A percentile compares a stretch with the other conserved stretches of the same genome.
phyloP scores from a whole-genome alignment of 2,113 vertebrate species.

The Carassius carassius region DNA sequence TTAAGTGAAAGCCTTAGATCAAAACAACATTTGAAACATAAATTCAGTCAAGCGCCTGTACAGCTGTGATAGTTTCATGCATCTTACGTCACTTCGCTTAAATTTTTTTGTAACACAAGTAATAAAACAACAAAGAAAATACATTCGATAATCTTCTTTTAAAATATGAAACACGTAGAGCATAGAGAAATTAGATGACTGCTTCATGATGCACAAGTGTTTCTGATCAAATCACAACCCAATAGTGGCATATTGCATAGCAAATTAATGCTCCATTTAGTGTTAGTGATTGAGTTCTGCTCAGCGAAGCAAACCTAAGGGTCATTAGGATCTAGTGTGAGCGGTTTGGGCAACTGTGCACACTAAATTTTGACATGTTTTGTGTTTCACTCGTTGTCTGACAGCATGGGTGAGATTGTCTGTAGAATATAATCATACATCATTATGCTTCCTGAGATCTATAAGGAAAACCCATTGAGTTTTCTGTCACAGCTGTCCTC shows the following conservation, averaged over 20 bases:
- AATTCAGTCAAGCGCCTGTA: too few relatives aligned
- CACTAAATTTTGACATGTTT: constrained; percentile 35
- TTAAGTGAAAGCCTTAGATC: too few relatives aligned
- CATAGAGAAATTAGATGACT: background rate
- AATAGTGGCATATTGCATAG: background rate
- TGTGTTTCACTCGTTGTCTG: constrained; percentile 23
- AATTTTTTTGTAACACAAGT: background rate
- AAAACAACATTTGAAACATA: too few relatives aligned
- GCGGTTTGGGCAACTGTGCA: constrained; percentile 28
- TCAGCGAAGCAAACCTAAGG: background rate
- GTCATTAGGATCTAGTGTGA: constrained; percentile 26
- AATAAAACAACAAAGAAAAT: background rate
- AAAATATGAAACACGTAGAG: background rate
- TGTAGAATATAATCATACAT: constrained; percentile 36
- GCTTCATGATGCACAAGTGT: background rate
- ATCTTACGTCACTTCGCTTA: background rate
- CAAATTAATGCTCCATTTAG: background rate
- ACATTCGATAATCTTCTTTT: background rate
- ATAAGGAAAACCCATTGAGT: constrained; percentile 30
- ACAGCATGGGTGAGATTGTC: background rate
- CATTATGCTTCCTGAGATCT: constrained; percentile 41
- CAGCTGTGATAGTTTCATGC: too few relatives aligned
- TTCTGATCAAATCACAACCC: background rate
- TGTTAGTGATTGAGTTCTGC: background rate
- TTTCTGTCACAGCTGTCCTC: constrained; percentile 27